These are phyloP conservation scores for Myrmophylax atrothorax DNA, from an alignment of 2,113 vertebrate species.

Conservation along the genomic window DNA sequence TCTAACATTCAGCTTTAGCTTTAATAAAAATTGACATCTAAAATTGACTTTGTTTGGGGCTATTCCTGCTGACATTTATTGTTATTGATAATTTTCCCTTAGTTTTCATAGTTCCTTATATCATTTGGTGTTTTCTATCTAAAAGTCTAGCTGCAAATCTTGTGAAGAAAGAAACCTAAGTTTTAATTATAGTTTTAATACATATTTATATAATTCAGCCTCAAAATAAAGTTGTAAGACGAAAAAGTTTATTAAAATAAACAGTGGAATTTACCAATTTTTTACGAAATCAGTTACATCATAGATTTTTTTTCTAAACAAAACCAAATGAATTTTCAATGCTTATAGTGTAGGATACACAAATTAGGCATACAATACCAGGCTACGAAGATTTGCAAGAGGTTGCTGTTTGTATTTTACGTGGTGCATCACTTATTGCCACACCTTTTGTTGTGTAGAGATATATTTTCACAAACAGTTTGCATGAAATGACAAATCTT, in stretches of 20 bases:
- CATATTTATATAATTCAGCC: neutral
- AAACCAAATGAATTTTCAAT: neutral
- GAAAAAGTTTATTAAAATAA: neutral
- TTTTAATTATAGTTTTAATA: neutral
- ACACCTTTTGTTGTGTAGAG: neutral
- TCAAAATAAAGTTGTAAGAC: neutral
- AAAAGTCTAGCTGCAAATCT: neutral
- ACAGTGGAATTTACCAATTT: neutral
- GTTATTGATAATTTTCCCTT: neutral
- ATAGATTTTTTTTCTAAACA: neutral
- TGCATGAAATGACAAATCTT: neutral
- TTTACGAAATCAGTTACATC: neutral
- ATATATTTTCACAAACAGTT: neutral
- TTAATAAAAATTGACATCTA: slow-evolving; percentile 12
- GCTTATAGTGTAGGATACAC: neutral
- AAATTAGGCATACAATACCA: neutral
- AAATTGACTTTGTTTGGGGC: neutral
- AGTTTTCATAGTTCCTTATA: neutral
- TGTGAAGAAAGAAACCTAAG: neutral
- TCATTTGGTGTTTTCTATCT: neutral
- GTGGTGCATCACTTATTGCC: neutral
- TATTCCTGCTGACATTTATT: neutral
- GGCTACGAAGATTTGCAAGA: neutral
- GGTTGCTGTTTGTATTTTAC: neutral
- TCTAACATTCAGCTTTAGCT: neutral